Evolutionary conservation across 2,113 vertebrate genomes (phyloP).

Genomic region (Psophia crepitans): DNA sequence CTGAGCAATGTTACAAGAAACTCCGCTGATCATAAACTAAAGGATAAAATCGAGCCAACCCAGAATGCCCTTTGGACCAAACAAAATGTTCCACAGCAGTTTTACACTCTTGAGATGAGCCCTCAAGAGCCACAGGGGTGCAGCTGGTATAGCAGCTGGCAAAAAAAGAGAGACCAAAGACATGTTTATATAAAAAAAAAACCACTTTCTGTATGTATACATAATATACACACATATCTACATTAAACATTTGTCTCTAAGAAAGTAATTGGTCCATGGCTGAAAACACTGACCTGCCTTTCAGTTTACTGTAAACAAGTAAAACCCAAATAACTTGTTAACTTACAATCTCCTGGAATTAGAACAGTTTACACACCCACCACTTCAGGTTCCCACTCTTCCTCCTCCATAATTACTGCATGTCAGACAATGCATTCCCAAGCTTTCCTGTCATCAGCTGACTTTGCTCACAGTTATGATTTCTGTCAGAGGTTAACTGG

Average conservation of each 20-base stretch:
- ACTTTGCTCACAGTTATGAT: background rate
- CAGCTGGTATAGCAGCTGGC: background rate
- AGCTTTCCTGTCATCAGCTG: background rate
- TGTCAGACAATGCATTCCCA: background rate
- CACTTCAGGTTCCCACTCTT: background rate
- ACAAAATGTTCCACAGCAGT: background rate
- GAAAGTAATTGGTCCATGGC: background rate
- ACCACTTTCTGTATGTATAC: background rate
- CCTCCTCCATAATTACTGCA: background rate
- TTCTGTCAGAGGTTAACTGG: background rate
- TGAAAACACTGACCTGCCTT: background rate
- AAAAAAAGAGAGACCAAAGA: background rate
- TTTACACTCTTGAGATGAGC: background rate
- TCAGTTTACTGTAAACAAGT: background rate
- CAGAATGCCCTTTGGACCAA: background rate
- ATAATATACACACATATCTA: background rate
- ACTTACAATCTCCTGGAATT: background rate
- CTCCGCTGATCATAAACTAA: background rate
- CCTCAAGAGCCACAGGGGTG: background rate
- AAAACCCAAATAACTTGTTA: background rate
- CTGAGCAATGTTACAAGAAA: background rate
- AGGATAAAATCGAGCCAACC: background rate
- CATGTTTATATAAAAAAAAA: background rate
- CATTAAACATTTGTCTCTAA: background rate
- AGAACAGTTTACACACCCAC: background rate